Evolutionary conservation across 2,797 vertebrate genomes (phyloP), one percentile per base, ranked within the genome.

Genomic region (Helarctos malayanus): DNA sequence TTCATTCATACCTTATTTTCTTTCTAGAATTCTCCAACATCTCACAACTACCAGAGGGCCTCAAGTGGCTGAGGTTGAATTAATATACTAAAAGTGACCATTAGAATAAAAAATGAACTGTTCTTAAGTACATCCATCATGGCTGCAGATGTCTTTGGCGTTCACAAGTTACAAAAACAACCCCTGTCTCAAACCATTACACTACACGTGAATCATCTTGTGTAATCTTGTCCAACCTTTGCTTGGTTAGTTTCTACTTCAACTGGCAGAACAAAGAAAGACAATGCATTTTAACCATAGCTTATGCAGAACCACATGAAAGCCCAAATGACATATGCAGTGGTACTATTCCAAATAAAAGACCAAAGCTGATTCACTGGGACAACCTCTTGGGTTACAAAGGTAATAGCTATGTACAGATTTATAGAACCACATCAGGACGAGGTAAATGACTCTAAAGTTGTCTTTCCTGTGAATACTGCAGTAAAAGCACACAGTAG

Each of bases 241-340:
- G 45, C n/a, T 88, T 79, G 35, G 12, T 15, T 76, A 45, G 7
- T 90, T 96, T 92, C 47, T 75, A n/a, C 45, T 13, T 85, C 57
- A 87, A 23, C 35, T 63, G 25, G 49, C 27, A 63, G 45, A 96
- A 89, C n/a, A 91, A 94, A 94, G 41, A 65, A 19, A 91, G 35
- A 27, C 2, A 45, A 29, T 71, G 7, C 2, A 7, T 85, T 92
- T 89, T 41, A 93, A 41, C 13, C 76, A 38, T 4, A 47, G 2
- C 8, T 1, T 29, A 35, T 32, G 65, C 0, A 45, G 61, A 78
- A 87, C 59, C 83, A 86, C 73, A 63, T 1, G 25, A 94, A 96
- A 89, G 47, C 8, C 27, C 21, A 29, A 27, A 56, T 15, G 54
- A 61, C 57, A 69, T 41, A 41, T 1, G 3, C 21, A 68, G 3